phyloP scores from a whole-genome alignment of 1,140 invertebrate genomes.

The Drosophila mayri region DNA sequence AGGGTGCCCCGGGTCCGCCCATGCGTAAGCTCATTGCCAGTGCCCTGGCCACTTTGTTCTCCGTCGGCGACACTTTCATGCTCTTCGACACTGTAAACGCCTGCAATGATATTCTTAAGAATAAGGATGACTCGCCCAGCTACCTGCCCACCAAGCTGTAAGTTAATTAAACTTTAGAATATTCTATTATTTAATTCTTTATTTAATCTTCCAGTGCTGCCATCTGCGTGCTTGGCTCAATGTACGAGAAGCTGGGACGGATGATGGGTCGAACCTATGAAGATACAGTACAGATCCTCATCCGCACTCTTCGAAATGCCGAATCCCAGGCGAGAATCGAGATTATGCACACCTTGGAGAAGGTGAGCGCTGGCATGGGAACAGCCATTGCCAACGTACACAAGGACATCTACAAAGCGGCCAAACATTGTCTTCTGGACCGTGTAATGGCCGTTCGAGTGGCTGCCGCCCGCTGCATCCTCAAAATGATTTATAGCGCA shows the following conservation, averaged over 20 bases:
- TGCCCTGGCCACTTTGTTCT: conserved; percentile 97
- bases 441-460: conserved; percentile 95
- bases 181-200: background rate
- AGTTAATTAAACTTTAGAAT: conserved; percentile 63
- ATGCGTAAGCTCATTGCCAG: conserved; percentile 96
- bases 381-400: conserved; percentile 94
- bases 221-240: conserved; percentile 97
- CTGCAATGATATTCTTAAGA: conserved; percentile 98
- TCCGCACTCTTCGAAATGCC: conserved; percentile 96
- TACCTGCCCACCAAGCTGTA: conserved; percentile 97
- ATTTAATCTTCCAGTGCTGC: conserved; percentile 90
- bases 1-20: conserved; percentile 95
- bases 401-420: conserved; percentile 96
- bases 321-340: conserved; percentile 98
- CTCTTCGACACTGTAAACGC: conserved; percentile 99
- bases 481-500: conserved; percentile 95
- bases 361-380: conserved; percentile 95
- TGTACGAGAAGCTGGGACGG: conserved; percentile 98
- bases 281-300: conserved; percentile 97
- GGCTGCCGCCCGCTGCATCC: conserved; percentile 95
- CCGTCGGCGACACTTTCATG: conserved; percentile 98
- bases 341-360: conserved; percentile 98
- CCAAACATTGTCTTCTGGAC: conserved; percentile 94
- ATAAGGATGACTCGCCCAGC: conserved; percentile 98
- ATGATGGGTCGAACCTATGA: conserved; percentile 99